These are phyloP conservation scores for Cantharis rustica DNA, from an alignment of 2,888 invertebrate genomes.

Conservation along the genomic window DNA sequence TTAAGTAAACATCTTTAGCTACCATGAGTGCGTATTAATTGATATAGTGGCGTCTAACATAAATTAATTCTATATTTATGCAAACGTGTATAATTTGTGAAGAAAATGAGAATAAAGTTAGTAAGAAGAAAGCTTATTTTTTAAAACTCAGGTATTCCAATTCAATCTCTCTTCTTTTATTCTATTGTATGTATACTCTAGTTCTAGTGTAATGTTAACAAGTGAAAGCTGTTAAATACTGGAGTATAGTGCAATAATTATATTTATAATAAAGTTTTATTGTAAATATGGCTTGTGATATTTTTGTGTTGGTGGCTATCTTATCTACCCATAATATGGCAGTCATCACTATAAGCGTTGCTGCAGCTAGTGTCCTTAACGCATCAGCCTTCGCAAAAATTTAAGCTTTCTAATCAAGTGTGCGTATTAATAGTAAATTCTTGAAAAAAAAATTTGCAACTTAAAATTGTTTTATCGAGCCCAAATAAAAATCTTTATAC, in stretches of 20 bases:
- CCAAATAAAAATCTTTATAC: not conserved
- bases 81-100: not conserved
- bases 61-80: not conserved
- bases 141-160: not conserved
- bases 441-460: not conserved
- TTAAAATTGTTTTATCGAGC: not conserved
- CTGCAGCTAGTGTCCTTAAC: slow-evolving; percentile 32
- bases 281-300: not conserved
- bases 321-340: slow-evolving; percentile 43
- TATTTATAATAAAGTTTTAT: not conserved
- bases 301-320: slow-evolving; percentile 38
- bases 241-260: not conserved
- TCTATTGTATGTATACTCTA: not conserved
- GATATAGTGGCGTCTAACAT: not conserved
- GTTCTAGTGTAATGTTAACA: not conserved
- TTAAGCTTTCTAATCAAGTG: not conserved
- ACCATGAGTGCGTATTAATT: not conserved
- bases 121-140: not conserved
- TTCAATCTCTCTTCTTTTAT: not conserved
- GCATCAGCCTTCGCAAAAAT: slow-evolving; percentile 26
- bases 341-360: slow-evolving; percentile 44
- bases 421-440: not conserved
- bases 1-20: not conserved
- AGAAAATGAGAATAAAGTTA: not conserved
- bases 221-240: not conserved